Percentiles rank a stretch among this genome's conserved stretches.
These are phyloP conservation scores for Drosophila micromelanica DNA, from an alignment of 1,140 invertebrate species.

Conservation along the genomic window DNA sequence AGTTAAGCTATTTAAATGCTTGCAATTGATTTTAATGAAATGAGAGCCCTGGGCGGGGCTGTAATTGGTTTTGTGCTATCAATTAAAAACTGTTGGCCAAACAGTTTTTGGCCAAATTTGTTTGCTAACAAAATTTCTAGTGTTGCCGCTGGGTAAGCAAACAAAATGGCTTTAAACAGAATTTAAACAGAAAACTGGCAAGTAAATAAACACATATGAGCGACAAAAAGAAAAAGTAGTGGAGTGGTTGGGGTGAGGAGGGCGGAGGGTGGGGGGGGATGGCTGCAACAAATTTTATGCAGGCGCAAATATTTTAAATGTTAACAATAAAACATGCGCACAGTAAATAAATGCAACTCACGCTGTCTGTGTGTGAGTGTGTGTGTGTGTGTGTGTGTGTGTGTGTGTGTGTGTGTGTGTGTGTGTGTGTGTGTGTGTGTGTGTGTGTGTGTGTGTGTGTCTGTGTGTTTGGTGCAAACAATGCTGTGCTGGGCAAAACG, in stretches of 20 bases:
- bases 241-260: no score
- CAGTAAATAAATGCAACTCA: slow-evolving; percentile 68
- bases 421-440: not conserved
- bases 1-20: not conserved
- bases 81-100: slow-evolving; percentile 26
- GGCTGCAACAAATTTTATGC: slow-evolving; percentile 56
- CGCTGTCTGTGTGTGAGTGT: no score
- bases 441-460: slow-evolving; percentile 13
- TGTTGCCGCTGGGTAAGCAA: slow-evolving; percentile 11
- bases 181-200: slow-evolving; percentile 27
- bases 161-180: slow-evolving; percentile 36
- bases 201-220: slow-evolving; percentile 44
- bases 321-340: slow-evolving; percentile 76
- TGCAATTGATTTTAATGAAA: not conserved
- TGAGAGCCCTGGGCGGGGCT: not conserved
- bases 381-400: no score
- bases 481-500: slow-evolving; percentile 39
- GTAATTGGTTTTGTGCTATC: slow-evolving; percentile 11
- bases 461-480: slow-evolving; percentile 43
- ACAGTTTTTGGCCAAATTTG: slow-evolving; percentile 20
- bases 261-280: no score
- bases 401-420: slow-evolving; percentile 9
- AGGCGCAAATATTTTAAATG: slow-evolving; percentile 78
- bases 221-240: slow-evolving; percentile 1
- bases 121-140: slow-evolving; percentile 25